Conservation (phyloP, 2,888 invertebrate genomes). For the Aelia acuminata region DNA sequence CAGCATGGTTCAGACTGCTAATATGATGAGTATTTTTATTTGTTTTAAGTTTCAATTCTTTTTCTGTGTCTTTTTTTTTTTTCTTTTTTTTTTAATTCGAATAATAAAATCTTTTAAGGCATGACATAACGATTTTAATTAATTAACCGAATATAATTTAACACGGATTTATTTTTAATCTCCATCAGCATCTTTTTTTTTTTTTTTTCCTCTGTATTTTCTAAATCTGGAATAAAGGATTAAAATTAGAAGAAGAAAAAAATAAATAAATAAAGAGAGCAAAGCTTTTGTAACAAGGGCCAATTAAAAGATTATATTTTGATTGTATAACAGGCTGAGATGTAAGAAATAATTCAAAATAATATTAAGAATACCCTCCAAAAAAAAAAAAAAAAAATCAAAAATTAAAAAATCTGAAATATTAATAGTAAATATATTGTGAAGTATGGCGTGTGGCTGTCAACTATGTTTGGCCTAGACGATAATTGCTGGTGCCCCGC, state of each 20-base stretch:
- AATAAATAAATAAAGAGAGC: not conserved
- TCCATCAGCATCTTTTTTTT: not conserved
- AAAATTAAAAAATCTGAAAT: not conserved
- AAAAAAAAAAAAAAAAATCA: not conserved
- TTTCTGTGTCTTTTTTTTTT: not conserved
- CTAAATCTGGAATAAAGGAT: not conserved
- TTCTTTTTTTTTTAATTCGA: not conserved
- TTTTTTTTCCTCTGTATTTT: not conserved
- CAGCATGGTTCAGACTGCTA: too few species aligned
- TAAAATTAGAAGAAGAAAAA: not conserved
- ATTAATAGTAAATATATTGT: not conserved
- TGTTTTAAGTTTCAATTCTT: not conserved
- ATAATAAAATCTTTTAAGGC: not conserved
- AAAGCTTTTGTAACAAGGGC: not conserved
- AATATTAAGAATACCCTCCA: too few species aligned
- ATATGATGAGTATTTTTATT: too few species aligned
- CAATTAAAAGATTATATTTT: constrained; percentile 27
- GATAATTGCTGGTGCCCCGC: constrained; percentile 1
- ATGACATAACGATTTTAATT: not conserved
- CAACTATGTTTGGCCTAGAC: not conserved
- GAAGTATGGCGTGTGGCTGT: not conserved
- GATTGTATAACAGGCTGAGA: not conserved
- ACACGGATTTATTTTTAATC: not conserved
- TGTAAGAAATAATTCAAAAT: not conserved
- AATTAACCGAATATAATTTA: not conserved